These are phyloP conservation scores for Protodeltote pygarga DNA, from an alignment of 2,888 invertebrate genomes.

Conservation along the genomic window DNA sequence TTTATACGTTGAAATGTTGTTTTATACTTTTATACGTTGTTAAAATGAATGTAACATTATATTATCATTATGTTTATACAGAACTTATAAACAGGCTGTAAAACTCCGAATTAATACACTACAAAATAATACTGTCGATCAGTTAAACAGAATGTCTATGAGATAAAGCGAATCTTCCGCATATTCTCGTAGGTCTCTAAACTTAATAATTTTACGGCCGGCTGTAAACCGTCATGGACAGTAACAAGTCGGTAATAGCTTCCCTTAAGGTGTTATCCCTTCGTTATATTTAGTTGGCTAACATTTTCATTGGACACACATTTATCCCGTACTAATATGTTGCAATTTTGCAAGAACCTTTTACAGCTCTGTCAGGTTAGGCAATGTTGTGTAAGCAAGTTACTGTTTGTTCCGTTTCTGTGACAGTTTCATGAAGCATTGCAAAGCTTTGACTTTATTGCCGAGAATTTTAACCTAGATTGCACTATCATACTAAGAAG, in stretches of 20 bases:
- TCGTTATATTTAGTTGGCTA: slow-evolving; percentile 27
- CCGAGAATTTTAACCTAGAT: slow-evolving; percentile 30
- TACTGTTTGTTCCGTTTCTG: slow-evolving; percentile 35
- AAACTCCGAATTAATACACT: too few species aligned
- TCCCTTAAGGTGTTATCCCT: slow-evolving; percentile 14
- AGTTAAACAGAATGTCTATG: too few species aligned
- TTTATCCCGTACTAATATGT: slow-evolving; percentile 25
- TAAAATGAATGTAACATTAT: too few species aligned
- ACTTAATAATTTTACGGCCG: slow-evolving; percentile 19
- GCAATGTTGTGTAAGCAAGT: slow-evolving; percentile 48
- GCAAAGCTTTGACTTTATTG: slow-evolving; percentile 26
- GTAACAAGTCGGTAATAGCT: slow-evolving; percentile 6
- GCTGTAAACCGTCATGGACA: slow-evolving; percentile 2
- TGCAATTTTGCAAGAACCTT: slow-evolving; percentile 38
- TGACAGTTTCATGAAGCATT: slow-evolving; percentile 41
- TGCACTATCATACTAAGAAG: slow-evolving; percentile 18
- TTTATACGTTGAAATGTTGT: too few species aligned
- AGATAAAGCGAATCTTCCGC: slow-evolving; percentile 2
- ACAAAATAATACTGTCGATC: too few species aligned
- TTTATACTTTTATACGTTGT: too few species aligned
- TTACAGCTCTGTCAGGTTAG: slow-evolving; percentile 48
- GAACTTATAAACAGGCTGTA: too few species aligned
- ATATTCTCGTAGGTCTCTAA: slow-evolving; percentile 5
- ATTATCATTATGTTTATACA: too few species aligned
- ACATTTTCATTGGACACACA: slow-evolving; percentile 40